phyloP scores from a whole-genome alignment of 1,140 invertebrate genomes.

The Heliconius melpomene region DNA sequence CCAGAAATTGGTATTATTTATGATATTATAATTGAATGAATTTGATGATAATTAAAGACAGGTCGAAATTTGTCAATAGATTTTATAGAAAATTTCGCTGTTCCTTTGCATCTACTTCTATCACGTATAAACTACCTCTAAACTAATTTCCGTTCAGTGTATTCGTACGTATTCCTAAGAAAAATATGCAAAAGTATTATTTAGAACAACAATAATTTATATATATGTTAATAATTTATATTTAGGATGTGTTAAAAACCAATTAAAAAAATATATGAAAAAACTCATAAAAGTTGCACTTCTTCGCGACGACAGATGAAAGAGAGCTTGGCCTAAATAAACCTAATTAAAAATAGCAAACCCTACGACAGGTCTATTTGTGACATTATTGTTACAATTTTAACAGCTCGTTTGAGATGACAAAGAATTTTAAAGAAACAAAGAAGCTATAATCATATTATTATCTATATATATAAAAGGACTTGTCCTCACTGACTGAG shows the following conservation, averaged over 20 bases:
- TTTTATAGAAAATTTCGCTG: too few relatives aligned
- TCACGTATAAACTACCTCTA: too few relatives aligned
- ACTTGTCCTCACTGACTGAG: too few relatives aligned
- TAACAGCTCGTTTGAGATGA: not conserved
- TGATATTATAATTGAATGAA: too few relatives aligned
- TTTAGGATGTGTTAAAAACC: not conserved
- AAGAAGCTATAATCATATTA: not conserved
- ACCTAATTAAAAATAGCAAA: conserved; percentile 38
- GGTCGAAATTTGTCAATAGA: too few relatives aligned
- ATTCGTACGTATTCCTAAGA: too few relatives aligned
- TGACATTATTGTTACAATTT: conserved; percentile 5
- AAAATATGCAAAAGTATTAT: too few relatives aligned
- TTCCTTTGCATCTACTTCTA: too few relatives aligned
- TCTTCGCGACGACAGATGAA: conserved; percentile 27
- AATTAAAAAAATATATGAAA: conserved; percentile 23
- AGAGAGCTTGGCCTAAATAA: conserved; percentile 36
- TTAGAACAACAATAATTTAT: not conserved
- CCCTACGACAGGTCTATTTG: conserved; percentile 19
- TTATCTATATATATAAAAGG: too few relatives aligned
- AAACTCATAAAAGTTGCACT: conserved; percentile 21
- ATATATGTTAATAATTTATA: not conserved
- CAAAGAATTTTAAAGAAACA: not conserved
- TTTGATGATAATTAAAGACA: too few relatives aligned
- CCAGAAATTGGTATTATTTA: too few relatives aligned
- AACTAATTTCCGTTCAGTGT: too few relatives aligned